Evolutionary conservation across 2,797 vertebrate species (phyloP).

Genomic region (Dicrostonyx torquatus): DNA sequence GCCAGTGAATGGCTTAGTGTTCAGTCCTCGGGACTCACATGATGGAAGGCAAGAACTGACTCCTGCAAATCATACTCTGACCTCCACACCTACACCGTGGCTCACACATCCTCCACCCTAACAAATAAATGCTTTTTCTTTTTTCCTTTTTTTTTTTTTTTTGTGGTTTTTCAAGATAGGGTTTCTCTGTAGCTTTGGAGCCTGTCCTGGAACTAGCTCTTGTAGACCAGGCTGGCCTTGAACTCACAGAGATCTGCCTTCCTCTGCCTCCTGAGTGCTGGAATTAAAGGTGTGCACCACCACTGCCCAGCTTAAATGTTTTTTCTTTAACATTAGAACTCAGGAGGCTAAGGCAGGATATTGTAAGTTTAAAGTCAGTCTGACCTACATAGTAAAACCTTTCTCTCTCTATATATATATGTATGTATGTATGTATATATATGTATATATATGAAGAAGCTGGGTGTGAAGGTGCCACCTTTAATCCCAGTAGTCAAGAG

Average conservation of each 20-base stretch:
- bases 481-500: background rate
- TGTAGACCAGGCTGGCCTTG: too few species aligned
- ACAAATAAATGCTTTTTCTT: background rate
- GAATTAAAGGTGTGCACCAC: too few species aligned
- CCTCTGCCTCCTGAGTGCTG: too few species aligned
- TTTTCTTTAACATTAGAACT: background rate
- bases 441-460: too few species aligned
- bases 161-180: too few species aligned
- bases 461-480: background rate
- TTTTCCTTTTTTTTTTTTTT: too few species aligned
- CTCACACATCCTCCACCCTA: background rate
- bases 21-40: background rate
- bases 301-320: too few species aligned
- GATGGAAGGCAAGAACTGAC: background rate
- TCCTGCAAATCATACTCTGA: background rate
- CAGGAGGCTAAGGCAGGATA: background rate
- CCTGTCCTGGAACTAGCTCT: too few species aligned
- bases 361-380: background rate
- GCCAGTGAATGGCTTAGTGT: background rate
- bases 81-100: background rate
- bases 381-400: background rate
- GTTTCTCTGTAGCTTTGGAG: too few species aligned
- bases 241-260: too few species aligned
- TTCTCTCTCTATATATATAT: too few species aligned
- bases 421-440: too few species aligned